Conservation (phyloP, 2,113 vertebrate species). For the Phylloscopus trochilus region DNA sequence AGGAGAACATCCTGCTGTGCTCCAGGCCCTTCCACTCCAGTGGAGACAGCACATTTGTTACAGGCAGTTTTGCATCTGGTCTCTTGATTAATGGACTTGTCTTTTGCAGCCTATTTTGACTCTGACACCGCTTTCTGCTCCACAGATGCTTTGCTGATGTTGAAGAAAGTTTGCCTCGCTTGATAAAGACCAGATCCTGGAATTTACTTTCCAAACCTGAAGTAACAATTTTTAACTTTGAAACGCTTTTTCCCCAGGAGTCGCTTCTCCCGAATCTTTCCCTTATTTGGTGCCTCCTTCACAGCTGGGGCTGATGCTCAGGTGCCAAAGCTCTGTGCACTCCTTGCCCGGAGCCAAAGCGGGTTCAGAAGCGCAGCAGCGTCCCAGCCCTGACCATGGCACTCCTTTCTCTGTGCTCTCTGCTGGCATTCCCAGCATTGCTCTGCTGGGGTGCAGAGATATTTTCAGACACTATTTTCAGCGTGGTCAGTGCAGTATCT, state of each 20-base stretch:
- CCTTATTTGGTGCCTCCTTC: slow-evolving; percentile 82
- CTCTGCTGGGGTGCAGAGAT: background rate
- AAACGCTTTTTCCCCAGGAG: slow-evolving; percentile 76
- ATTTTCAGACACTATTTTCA: background rate
- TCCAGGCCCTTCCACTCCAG: slow-evolving; percentile 32
- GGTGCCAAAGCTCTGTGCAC: slow-evolving; percentile 59
- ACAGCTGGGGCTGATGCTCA: slow-evolving; percentile 58
- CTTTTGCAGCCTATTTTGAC: slow-evolving; percentile 65
- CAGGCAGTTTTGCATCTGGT: slow-evolving; percentile 55
- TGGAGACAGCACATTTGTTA: slow-evolving; percentile 34
- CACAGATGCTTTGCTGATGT: slow-evolving; percentile 67
- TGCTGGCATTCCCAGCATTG: background rate
- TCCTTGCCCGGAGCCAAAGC: background rate
- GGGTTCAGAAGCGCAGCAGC: background rate
- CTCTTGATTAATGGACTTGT: slow-evolving; percentile 68
- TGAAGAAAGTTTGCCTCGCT: slow-evolving; percentile 70
- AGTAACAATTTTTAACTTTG: slow-evolving; percentile 81
- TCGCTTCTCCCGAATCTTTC: slow-evolving; percentile 74
- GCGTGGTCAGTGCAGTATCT: background rate
- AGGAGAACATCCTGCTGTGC: background rate
- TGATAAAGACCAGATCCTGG: slow-evolving; percentile 83
- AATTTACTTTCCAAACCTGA: slow-evolving; percentile 82
- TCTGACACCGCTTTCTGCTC: slow-evolving; percentile 55
- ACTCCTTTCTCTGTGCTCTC: background rate
- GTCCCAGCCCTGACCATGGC: background rate